Evolutionary conservation across 2,113 vertebrate species (phyloP), one percentile per base, ranked within the genome.

Genomic region (Platichthys flesus): DNA sequence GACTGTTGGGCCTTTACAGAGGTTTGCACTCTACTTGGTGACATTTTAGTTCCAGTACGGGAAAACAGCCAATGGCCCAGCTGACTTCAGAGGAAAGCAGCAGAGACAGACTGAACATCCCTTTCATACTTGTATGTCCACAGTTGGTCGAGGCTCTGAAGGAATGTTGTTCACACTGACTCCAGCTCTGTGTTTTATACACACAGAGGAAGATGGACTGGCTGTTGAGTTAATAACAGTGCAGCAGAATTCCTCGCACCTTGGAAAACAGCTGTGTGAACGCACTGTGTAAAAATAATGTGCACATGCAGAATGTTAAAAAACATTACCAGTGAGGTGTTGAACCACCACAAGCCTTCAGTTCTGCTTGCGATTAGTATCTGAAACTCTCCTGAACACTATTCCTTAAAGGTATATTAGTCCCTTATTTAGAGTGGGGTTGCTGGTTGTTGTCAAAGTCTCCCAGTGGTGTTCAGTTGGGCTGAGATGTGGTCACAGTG

Each of bases 201-300:
- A 80, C 71, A 80, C 18, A 65, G 61, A 47, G 31, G 45, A 78
- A 79, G 70, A 85, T 78, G 66, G 64, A 83, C 75, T 55, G 37
- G 54, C 35, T 57, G 58, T 40, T 9, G 56, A 60, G 62, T 69
- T 66, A 57, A 51, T 49, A 70, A 42, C 45, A 18, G 55, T 4
- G 21, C 5, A 12, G 66, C 18, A 23, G 64, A 31, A 72, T 63
- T 82, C 75, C 62, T 52, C 6, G 63, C 65, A 67, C 65, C 26
- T 59, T 73, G 56, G 68, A 76, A 74, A 55, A 77, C 14, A 55
- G 52, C 52, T 55, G 52, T 55, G 52, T n/a, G 14, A 18, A 56
- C 15, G 3, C 15, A 18, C 4, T 49, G 45, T 18, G 56, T 5
- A 54, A 4, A 45, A 71, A 54, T 28, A 9, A 64, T n/a, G 47